These are phyloP conservation scores for Anabacerthia variegaticeps DNA, from an alignment of 2,797 vertebrate genomes.

Conservation along the genomic window DNA sequence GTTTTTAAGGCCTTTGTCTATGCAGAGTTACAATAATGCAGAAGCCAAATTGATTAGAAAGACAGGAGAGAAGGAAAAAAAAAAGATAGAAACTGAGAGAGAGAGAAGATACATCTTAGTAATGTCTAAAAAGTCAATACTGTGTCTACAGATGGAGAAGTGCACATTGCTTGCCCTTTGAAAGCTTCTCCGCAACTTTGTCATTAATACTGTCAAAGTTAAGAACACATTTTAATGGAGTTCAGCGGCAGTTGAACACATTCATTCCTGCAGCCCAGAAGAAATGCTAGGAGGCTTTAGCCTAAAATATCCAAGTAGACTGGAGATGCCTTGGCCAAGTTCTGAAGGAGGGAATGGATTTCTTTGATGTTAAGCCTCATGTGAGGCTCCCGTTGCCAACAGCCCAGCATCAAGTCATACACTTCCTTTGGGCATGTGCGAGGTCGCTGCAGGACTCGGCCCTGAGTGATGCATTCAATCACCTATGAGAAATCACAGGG, in stretches of 20 bases:
- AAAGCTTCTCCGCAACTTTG: slow-evolving; percentile 78
- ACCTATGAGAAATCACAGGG: slow-evolving; percentile 79
- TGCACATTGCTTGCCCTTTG: slow-evolving; percentile 80
- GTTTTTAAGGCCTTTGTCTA: slow-evolving; percentile 95
- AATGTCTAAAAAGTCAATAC: slow-evolving; percentile 77
- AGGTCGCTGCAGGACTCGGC: slow-evolving; percentile 94
- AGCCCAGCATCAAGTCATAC: slow-evolving; percentile 98
- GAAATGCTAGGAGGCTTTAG: slow-evolving; percentile 77
- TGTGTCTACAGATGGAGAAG: slow-evolving; percentile 79
- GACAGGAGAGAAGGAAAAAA: slow-evolving; percentile 62
- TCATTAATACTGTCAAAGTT: slow-evolving; percentile 78
- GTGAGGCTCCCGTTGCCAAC: slow-evolving; percentile 98
- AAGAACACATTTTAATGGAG: slow-evolving; percentile 77
- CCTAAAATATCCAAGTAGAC: slow-evolving; percentile 99
- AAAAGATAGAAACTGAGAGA: slow-evolving; percentile 64
- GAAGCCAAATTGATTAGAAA: slow-evolving; percentile 81
- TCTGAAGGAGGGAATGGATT: slow-evolving; percentile 94
- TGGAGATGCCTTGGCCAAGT: slow-evolving; percentile 96
- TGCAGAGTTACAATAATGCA: slow-evolving; percentile 85
- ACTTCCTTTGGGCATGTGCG: slow-evolving; percentile 96
- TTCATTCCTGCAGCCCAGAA: slow-evolving; percentile 69
- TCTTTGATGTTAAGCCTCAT: slow-evolving; percentile 98
- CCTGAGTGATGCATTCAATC: slow-evolving; percentile 99
- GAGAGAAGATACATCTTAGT: slow-evolving; percentile 66
- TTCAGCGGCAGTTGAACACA: slow-evolving; percentile 78